Percentiles rank a stretch among this genome's conserved stretches.
phyloP scores from a whole-genome alignment of 1,140 invertebrate genomes.

The Platorchestia sp. region DNA sequence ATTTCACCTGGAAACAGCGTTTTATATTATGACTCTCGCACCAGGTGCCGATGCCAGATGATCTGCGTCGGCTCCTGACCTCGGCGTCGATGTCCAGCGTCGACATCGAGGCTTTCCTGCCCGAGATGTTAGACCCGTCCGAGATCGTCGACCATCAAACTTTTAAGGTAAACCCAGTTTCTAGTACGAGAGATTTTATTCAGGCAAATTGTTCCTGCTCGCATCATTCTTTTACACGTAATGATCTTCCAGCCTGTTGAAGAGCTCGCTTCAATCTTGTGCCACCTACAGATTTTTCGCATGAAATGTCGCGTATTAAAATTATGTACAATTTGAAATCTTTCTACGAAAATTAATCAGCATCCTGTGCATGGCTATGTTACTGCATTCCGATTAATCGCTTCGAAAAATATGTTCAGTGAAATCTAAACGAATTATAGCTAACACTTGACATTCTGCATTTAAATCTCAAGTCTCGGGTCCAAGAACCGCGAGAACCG shows the following conservation, averaged over 20 bases:
- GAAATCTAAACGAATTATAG: too few relatives aligned
- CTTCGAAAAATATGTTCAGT: too few relatives aligned
- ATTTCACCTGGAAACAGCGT: not conserved
- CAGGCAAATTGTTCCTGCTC: not conserved
- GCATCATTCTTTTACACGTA: not conserved
- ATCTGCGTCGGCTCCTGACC: constrained; percentile 86
- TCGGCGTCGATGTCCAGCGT: constrained; percentile 79
- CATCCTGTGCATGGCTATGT: too few relatives aligned
- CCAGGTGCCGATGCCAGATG: constrained; percentile 90
- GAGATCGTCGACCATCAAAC: constrained; percentile 65
- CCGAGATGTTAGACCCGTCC: constrained; percentile 75
- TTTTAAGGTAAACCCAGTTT: constrained; percentile 60
- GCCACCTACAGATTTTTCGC: too few relatives aligned
- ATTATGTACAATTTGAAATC: too few relatives aligned
- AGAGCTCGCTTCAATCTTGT: too few relatives aligned
- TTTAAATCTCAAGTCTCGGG: too few relatives aligned
- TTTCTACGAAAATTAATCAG: too few relatives aligned
- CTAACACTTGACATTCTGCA: too few relatives aligned
- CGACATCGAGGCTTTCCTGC: constrained; percentile 87
- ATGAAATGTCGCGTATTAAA: too few relatives aligned
- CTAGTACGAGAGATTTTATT: not conserved
- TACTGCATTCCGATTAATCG: too few relatives aligned
- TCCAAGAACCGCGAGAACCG: too few relatives aligned
- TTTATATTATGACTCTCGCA: not conserved
- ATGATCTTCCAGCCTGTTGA: not conserved